phyloP scores from a whole-genome alignment of 37 sponge, comb jelly and placozoan genomes.

The Theonella swinhoei region DNA sequence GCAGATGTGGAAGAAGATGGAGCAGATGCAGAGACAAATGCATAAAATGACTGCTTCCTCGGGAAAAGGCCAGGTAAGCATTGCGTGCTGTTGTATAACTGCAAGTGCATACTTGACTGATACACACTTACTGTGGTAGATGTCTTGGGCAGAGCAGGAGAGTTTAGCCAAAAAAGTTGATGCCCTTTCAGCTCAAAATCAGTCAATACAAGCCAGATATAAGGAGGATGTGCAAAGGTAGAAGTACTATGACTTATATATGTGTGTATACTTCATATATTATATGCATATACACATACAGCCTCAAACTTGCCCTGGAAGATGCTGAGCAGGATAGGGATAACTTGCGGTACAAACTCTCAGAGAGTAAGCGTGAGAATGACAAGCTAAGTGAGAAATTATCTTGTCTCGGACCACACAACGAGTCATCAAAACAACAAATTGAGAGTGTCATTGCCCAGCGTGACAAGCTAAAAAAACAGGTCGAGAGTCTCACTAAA shows the following conservation, averaged over 20 bases:
- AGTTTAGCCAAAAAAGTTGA: not conserved
- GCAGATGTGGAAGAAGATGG: constrained; percentile 19
- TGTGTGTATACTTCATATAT: too few relatives aligned
- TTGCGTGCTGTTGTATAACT: not conserved
- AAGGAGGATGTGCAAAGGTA: not conserved
- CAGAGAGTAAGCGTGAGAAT: constrained; percentile 47
- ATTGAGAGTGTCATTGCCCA: constrained; percentile 10
- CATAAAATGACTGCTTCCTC: constrained; percentile 1
- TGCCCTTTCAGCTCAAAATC: not conserved
- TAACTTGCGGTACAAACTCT: constrained; percentile 39
- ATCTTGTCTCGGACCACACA: constrained; percentile 14
- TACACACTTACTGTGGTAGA: not conserved
- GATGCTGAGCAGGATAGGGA: constrained; percentile 45
- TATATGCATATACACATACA: constrained; percentile 3
- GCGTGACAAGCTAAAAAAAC: constrained; percentile 24
- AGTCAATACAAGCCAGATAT: not conserved
- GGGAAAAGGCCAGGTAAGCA: constrained; percentile 27
- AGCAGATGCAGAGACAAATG: constrained; percentile 9
- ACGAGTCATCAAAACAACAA: constrained; percentile 23
- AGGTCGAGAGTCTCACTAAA: constrained; percentile 22
- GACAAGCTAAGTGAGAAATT: constrained; percentile 44
- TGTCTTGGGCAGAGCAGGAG: not conserved
- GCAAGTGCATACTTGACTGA: not conserved
- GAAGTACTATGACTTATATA: not conserved
- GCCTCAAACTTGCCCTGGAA: constrained; percentile 38